Base-by-base conservation (phyloP, 2,797 vertebrate species). In the Crypturellus tataupa region DNA sequence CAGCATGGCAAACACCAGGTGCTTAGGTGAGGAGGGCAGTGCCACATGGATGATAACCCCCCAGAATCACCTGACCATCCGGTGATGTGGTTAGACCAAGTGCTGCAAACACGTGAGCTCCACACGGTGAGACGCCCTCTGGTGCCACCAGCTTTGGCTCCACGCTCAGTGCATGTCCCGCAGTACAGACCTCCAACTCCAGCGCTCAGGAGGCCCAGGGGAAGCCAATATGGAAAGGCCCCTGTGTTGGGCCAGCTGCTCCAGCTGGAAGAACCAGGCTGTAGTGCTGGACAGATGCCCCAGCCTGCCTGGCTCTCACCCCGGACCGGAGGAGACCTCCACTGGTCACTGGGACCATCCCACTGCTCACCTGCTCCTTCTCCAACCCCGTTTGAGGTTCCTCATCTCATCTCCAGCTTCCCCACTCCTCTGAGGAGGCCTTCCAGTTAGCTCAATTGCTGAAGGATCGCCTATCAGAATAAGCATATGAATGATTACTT, bases 371-470 rank as follows among this genome's bases (percentile, higher is more conserved):
- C 92, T 96, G 93, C 56, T 85, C 51, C 24, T 88, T 95, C 65
- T 96, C 15, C 0, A 80, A 63, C 42, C 20, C 47, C 1, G 1
- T 33, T 64, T 86, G 81, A 24, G 75, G 80, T 21, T 93, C 69
- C 65, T 94, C 94, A 51, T 94, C 91, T 93, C 96, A 95, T 19
- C 71, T 94, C 96, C 96, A 97, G 65, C 96, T 96, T 81, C 97
- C 93, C 95, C 96, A 97, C 63, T 97, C 94, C 85, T 96, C 96
- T 0, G 51, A 94, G 59, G 97, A 96, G 88, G 96, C 95, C 70
- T 93, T 97, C 96, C 96, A 97, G 75, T 96, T 96, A 46, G 77
- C 77, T 96, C 94, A 85, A 24, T 20, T 0, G 9, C 58, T 77
- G 96, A 96, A 69, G 87, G 86, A 81, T 93, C 91, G 49, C 89